phyloP scores from a whole-genome alignment of 2,797 vertebrate genomes.

The Eleutherodactylus coqui region DNA sequence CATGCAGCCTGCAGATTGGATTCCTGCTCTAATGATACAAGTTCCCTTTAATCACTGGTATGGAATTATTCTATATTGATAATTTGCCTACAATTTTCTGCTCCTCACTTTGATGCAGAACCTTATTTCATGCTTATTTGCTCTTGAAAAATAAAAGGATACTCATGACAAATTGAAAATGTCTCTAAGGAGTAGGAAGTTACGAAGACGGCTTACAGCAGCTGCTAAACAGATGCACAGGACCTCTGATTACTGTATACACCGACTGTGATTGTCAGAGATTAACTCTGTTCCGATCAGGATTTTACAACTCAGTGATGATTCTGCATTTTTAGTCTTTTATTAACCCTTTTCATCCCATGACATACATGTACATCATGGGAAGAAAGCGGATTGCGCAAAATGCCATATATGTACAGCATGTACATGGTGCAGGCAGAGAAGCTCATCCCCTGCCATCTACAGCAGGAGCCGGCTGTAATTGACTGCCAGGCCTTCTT shows the following conservation, averaged over 20 bases:
- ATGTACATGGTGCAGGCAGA: too few relatives aligned
- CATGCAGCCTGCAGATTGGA: too few relatives aligned
- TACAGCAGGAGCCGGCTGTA: too few relatives aligned
- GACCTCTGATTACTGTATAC: background rate
- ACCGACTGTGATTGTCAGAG: background rate
- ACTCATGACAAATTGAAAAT: constrained; percentile 9
- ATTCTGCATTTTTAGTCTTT: background rate
- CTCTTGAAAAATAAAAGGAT: background rate
- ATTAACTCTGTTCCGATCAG: background rate
- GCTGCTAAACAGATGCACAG: constrained; percentile 18
- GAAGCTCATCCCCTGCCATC: too few relatives aligned
- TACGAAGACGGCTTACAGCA: background rate
- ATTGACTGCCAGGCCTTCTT: too few relatives aligned
- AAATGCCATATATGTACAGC: too few relatives aligned
- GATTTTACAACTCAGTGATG: background rate
- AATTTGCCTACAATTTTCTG: background rate
- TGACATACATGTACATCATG: too few relatives aligned
- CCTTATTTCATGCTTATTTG: constrained; percentile 14
- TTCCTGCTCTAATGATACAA: too few relatives aligned
- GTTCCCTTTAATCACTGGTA: background rate
- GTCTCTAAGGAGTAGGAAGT: background rate
- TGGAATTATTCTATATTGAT: background rate
- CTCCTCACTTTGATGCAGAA: background rate
- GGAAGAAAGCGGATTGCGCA: too few relatives aligned
- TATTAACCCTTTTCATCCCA: too few relatives aligned